These are phyloP conservation scores for Rotaria magnacalcarata DNA, from an alignment of 2,888 invertebrate genomes.

Conservation along the genomic window DNA sequence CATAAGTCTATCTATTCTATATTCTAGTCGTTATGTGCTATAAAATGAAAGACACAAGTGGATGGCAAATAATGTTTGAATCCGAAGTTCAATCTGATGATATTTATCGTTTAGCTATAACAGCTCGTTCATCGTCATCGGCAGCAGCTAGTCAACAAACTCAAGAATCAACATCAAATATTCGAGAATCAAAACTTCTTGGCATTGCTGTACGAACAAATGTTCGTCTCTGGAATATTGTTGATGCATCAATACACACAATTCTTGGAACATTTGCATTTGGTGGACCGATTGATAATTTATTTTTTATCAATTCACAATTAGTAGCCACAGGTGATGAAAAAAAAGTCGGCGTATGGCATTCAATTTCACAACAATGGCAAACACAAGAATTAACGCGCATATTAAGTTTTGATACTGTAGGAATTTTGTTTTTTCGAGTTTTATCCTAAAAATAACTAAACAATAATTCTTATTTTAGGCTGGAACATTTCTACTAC, in stretches of 20 bases:
- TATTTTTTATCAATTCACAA: constrained; percentile 95
- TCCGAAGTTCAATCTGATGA: constrained; percentile 7
- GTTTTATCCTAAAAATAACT: neutral
- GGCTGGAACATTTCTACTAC: constrained; percentile 84
- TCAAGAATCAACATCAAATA: neutral
- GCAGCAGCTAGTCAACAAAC: neutral
- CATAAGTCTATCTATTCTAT: neutral
- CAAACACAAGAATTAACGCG: constrained; percentile 63
- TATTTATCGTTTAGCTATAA: constrained; percentile 32
- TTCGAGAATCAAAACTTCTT: constrained; percentile 24
- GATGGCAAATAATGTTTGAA: constrained; percentile 73
- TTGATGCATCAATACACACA: neutral
- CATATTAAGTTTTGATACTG: constrained; percentile 39
- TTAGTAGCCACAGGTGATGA: constrained; percentile 78
- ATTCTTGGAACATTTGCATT: constrained; percentile 49
- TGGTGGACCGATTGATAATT: constrained; percentile 79
- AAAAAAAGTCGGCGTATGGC: constrained; percentile 92
- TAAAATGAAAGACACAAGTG: constrained; percentile 86
- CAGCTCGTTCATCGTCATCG: constrained; percentile 9
- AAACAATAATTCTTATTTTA: neutral
- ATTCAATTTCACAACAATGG: constrained; percentile 97
- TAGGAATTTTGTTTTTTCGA: neutral
- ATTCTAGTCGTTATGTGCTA: constrained; percentile 42
- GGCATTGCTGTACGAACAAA: neutral
- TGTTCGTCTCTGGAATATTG: constrained; percentile 26